A percentile compares a stretch with the other conserved stretches of the same genome.
Conservation (phyloP, 2,888 invertebrate genomes). For the Lagria hirta region DNA sequence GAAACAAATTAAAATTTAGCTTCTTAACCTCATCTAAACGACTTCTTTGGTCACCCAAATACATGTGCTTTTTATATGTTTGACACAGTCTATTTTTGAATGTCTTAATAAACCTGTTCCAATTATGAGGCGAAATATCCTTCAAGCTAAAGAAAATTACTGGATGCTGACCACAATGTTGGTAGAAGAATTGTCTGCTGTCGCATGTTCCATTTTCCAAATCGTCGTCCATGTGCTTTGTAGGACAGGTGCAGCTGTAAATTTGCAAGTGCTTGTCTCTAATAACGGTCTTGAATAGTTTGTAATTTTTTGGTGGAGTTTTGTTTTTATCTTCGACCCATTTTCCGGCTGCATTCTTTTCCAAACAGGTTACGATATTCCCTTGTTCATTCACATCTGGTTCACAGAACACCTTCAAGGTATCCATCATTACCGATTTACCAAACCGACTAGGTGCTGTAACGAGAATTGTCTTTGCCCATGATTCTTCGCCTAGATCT, state of each 20-base stretch:
- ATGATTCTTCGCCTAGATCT: constrained; percentile 6
- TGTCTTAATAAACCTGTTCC: constrained; percentile 4
- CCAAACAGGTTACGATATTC: constrained; percentile 12
- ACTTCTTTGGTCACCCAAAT: constrained; percentile 10
- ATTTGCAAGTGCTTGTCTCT: constrained; percentile 11
- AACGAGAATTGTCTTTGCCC: constrained; percentile 13
- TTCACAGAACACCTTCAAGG: constrained; percentile 14
- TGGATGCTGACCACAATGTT: constrained; percentile 12
- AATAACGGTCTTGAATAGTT: constrained; percentile 13
- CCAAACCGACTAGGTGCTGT: constrained; percentile 14
- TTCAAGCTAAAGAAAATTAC: constrained; percentile 9
- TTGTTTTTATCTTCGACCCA: constrained; percentile 14
- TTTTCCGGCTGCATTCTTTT: constrained; percentile 11
- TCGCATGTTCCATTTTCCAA: constrained; percentile 13
- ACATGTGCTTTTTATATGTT: constrained; percentile 11
- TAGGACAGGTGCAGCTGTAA: constrained; percentile 8
- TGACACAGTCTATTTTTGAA: constrained; percentile 2
- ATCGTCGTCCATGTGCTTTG: constrained; percentile 14
- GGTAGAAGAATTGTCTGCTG: constrained; percentile 11
- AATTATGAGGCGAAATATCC: constrained; percentile 3
- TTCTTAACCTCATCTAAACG: constrained; percentile 8
- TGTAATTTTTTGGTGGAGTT: constrained; percentile 14
- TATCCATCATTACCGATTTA: constrained; percentile 12
- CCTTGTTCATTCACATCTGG: constrained; percentile 12
- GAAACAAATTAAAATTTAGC: constrained; percentile 12